Evolutionary conservation across 2,113 vertebrate species (phyloP), one percentile per base, ranked within the genome.

Genomic region (Forbesichthys papilliferus): DNA sequence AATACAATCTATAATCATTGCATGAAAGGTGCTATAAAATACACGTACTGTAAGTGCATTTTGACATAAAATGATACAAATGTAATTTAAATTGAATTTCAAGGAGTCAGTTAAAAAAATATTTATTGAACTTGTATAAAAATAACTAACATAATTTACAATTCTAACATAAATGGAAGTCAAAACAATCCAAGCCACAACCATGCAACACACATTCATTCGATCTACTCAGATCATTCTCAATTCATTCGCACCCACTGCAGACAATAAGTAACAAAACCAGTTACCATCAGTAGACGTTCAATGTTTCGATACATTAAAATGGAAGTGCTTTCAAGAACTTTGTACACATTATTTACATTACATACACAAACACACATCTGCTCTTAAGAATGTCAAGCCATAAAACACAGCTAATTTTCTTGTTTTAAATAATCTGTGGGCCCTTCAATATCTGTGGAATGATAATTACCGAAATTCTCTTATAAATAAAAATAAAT

Each of bases 401-500:
- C 81, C 87, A 91, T 90, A 91, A 90, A 16, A 16, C 16, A 67
- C 51, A 71, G 3, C 27, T 61, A 1, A 5, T 65, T 53, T 75
- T 48, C 68, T 61, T 68, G 75, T 66, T 83, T 87, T 90, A 89
- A 91, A 91, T 88, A 90, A 88, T 82, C 27, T 33, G 79, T 88
- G 90, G 89, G 88, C 86, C 89, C 90, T 93, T 91, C 89, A 76
- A 78, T 80, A 83, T 86, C 88, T 82, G 92, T 89, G 94, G 93
- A 94, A 86, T 94, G 94, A 93, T 59, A 74, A 65, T 84, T 61
- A 82, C 84, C 74, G 16, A 90, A 90, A 90, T 81, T 78, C 63
- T 85, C 88, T 93, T 86, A 95, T 96, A 97, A 97, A 98, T 97
- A 96, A 96, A 27, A 98, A 98, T 97, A 96, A 95, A 95, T 95